Base-by-base conservation (phyloP, 2,797 vertebrate genomes). In the Sebastes minor region DNA sequence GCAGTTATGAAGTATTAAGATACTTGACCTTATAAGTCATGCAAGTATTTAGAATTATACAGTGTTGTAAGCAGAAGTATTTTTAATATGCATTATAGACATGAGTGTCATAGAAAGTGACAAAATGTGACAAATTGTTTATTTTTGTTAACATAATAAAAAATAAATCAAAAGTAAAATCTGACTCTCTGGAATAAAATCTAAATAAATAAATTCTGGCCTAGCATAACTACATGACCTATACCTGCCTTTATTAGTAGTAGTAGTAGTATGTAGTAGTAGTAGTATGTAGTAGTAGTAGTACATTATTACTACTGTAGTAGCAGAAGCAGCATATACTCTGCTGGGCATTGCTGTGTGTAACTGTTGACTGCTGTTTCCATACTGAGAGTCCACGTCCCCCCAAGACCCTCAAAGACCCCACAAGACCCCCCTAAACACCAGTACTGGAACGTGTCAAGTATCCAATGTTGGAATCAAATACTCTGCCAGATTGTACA, bases 41-140 rank as follows among this genome's bases (percentile, higher is more conserved):
- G 4, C 32, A 0, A 33, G 32, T 33, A 0, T 0, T 33, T 10
- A 33, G 0, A 33, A 0, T 33, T 33, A 33, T 33, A 33, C 9
- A 33, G 9, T 0, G 32, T 0, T 33, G 32, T 10, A 33, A 33
- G 32, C 32, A 20, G 8, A 30, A 28, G 57, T 11, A 59, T 30
- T 0, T 60, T 60, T 5, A 4, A 0, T 18, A 60, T 60, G 13
- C 7, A 61, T 32, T 32, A 9, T 61, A 30, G 0, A 53, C 20
- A 1, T 22, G n/a, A 0, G 52, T 10, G 0, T 53, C 56, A 28
- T 23, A 25, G 35, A 38, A 38, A 38, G 35, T 38, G 35, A 13
- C 14, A 28, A 23, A 59, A 0, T 60, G 18, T 32, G 30, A 3
- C 8, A 3, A 46, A 27, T 0, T 6, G 0, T 18, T 0, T 14